Percentiles rank a stretch among this genome's conserved stretches.
These are phyloP conservation scores for Larimichthys polyactis DNA, from an alignment of 2,113 vertebrate genomes.

Conservation along the genomic window DNA sequence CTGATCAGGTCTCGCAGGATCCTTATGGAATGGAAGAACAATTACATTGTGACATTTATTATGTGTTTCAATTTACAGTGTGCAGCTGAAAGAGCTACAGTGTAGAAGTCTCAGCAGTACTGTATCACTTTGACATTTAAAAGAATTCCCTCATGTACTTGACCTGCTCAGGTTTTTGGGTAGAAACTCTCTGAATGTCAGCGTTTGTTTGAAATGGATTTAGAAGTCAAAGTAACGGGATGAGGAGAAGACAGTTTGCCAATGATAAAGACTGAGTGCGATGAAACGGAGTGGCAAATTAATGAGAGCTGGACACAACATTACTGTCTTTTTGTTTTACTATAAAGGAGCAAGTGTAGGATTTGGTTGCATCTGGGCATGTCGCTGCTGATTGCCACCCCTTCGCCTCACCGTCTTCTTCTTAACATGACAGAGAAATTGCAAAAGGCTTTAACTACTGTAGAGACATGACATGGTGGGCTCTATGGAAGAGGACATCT, in stretches of 20 bases:
- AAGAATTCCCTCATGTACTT: too few relatives aligned
- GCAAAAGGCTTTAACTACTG: too few relatives aligned
- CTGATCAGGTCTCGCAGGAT: not conserved
- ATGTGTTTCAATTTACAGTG: not conserved
- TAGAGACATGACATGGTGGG: too few relatives aligned
- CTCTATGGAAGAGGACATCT: too few relatives aligned
- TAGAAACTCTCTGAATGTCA: not conserved
- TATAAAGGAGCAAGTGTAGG: too few relatives aligned
- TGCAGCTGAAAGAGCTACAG: not conserved
- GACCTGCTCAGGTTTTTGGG: not conserved
- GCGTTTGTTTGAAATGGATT: not conserved
- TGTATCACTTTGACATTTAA: slow-evolving; percentile 8
- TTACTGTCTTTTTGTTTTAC: too few relatives aligned
- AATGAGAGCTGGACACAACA: not conserved
- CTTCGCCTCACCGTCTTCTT: too few relatives aligned
- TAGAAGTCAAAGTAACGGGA: not conserved
- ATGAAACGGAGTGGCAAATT: not conserved
- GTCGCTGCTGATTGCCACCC: too few relatives aligned
- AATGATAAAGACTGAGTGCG: not conserved
- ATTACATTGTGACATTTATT: not conserved
- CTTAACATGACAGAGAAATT: too few relatives aligned
- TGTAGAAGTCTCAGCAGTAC: not conserved
- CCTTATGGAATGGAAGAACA: not conserved
- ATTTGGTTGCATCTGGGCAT: too few relatives aligned
- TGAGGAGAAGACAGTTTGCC: not conserved